These are phyloP conservation scores for Apotomis capreana DNA, from an alignment of 2,888 invertebrate species.

Conservation along the genomic window DNA sequence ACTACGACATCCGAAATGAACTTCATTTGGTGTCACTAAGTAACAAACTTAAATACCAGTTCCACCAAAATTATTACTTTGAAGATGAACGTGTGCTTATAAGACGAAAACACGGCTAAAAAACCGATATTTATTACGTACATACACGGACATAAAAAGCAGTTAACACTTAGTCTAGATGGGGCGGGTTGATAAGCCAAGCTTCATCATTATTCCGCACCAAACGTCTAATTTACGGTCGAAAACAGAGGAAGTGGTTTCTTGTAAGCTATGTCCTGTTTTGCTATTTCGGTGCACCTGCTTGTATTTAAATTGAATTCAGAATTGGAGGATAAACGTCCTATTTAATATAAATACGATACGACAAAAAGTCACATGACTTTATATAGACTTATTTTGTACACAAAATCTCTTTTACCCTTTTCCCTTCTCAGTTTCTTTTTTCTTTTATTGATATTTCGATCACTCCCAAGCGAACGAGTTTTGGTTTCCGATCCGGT, in stretches of 20 bases:
- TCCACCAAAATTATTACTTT: too few species aligned
- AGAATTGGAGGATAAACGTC: background rate
- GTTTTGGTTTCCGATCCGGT: background rate
- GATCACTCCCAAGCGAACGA: too few species aligned
- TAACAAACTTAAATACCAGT: too few species aligned
- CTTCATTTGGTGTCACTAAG: too few species aligned
- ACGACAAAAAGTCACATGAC: background rate
- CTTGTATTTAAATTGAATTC: constrained; percentile 15
- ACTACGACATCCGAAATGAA: too few species aligned
- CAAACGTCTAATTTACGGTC: constrained; percentile 72
- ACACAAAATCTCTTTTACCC: too few species aligned
- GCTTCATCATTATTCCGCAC: constrained; percentile 72
- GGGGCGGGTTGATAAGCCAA: constrained; percentile 47
- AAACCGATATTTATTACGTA: constrained; percentile 1
- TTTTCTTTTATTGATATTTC: too few species aligned
- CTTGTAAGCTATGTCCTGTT: constrained; percentile 65
- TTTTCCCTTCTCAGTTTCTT: too few species aligned
- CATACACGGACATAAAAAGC: constrained; percentile 6
- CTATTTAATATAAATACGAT: background rate
- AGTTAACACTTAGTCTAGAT: constrained; percentile 41
- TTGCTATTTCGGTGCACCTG: constrained; percentile 58
- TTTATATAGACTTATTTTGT: too few species aligned
- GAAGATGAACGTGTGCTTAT: too few species aligned
- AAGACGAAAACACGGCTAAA: background rate
- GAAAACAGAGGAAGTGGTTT: constrained; percentile 72